phyloP scores from a whole-genome alignment of 2,113 vertebrate genomes.

The Dromas ardeola region DNA sequence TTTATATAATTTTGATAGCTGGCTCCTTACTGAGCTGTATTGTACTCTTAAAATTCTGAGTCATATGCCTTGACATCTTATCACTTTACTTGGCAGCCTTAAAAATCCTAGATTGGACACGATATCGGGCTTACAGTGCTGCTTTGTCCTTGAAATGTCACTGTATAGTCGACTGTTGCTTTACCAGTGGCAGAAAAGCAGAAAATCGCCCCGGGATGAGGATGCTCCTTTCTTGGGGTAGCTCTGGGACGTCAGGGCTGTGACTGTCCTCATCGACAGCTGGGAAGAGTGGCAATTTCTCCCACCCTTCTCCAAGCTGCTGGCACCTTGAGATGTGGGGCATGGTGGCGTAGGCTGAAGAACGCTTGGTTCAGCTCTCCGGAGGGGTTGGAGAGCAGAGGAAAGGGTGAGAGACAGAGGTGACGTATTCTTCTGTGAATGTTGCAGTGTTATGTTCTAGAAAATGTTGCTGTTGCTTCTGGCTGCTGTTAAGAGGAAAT shows the following conservation, averaged over 20 bases:
- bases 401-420: not conserved
- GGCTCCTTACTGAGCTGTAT: conserved; percentile 42
- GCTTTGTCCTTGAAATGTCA: conserved; percentile 2
- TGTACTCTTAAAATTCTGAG: conserved; percentile 37
- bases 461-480: not conserved
- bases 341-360: not conserved
- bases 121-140: not conserved
- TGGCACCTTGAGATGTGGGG: not conserved
- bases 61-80: conserved; percentile 54
- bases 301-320: not conserved
- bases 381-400: not conserved
- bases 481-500: not conserved
- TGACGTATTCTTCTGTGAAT: not conserved
- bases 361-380: not conserved
- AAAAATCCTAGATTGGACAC: not conserved
- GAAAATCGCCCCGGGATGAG: fast-evolving
- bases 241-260: not conserved
- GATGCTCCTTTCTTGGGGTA: not conserved
- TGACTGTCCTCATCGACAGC: not conserved
- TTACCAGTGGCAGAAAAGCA: not conserved
- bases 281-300: not conserved
- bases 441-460: not conserved
- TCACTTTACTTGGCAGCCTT: conserved; percentile 32
- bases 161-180: not conserved
- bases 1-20: conserved; percentile 42